Conservation (phyloP, 2,797 vertebrate genomes). For the Eutrigla gurnardus region DNA sequence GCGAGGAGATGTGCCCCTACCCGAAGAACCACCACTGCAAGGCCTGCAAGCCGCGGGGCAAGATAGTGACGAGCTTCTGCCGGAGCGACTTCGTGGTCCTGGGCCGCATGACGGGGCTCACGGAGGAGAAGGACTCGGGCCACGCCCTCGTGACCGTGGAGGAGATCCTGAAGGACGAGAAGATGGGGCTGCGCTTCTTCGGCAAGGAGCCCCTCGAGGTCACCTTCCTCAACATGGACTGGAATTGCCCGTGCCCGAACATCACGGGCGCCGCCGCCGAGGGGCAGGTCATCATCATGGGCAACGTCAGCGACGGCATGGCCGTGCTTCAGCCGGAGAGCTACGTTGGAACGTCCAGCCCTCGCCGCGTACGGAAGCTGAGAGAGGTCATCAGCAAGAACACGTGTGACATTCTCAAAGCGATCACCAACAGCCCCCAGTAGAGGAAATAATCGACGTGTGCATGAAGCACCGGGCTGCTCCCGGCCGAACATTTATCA, state of each 20-base stretch:
- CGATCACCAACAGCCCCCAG: constrained; percentile 88
- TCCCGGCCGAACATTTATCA: constrained; percentile 6
- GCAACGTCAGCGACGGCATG: constrained; percentile 92
- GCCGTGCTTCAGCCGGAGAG: constrained; percentile 93
- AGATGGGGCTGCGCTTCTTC: constrained; percentile 97
- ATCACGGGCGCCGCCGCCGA: constrained; percentile 86
- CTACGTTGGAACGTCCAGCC: constrained; percentile 89
- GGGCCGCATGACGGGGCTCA: constrained; percentile 91
- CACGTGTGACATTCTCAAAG: constrained; percentile 95
- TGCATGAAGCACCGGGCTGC: constrained; percentile 7
- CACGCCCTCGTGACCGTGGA: constrained; percentile 93
- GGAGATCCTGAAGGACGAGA: constrained; percentile 97
- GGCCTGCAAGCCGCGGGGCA: constrained; percentile 91
- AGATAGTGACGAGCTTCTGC: constrained; percentile 97
- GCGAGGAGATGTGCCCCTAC: constrained; percentile 94
- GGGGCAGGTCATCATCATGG: constrained; percentile 96
- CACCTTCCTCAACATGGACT: constrained; percentile 94
- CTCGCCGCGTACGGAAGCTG: constrained; percentile 90
- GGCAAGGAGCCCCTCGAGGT: constrained; percentile 94
- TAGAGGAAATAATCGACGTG: constrained; percentile 68
- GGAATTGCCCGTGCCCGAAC: constrained; percentile 96
- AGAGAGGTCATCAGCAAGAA: constrained; percentile 94
- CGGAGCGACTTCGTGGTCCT: constrained; percentile 95
- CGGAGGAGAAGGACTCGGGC: constrained; percentile 90
- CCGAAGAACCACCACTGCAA: constrained; percentile 91